phyloP scores from a whole-genome alignment of 2,888 invertebrate species.

The Sericinus montela region DNA sequence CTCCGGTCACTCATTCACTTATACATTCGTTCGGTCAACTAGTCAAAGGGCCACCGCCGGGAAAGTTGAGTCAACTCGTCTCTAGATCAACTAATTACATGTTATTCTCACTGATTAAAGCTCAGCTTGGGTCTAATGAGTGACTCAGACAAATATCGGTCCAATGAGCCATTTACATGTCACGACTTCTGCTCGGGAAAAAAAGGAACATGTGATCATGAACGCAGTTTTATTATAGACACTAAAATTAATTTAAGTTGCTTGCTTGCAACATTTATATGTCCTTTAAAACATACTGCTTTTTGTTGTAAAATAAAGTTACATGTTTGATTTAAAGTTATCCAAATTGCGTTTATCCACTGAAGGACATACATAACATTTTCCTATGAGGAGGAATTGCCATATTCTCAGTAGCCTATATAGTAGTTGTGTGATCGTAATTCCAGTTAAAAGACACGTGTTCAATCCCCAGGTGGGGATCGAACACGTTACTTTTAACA shows the following conservation, averaged over 20 bases:
- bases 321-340: neutral
- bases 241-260: too few relatives aligned
- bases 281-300: too few relatives aligned
- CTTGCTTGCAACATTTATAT: too few relatives aligned
- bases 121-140: conserved; percentile 78
- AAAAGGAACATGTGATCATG: neutral
- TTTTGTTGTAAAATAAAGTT: neutral
- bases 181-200: conserved; percentile 17
- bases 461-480: too few relatives aligned
- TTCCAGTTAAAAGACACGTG: too few relatives aligned
- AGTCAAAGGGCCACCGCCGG: conserved; percentile 54
- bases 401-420: too few relatives aligned
- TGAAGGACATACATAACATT: too few relatives aligned
- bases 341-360: neutral
- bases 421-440: too few relatives aligned
- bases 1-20: conserved; percentile 22
- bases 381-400: too few relatives aligned
- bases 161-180: conserved; percentile 19
- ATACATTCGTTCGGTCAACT: conserved; percentile 34
- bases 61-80: conserved; percentile 44
- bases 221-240: too few relatives aligned
- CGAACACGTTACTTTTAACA: too few relatives aligned
- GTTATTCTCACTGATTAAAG: conserved; percentile 76
- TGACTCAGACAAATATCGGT: conserved; percentile 51
- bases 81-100: conserved; percentile 69